Percentiles rank a stretch among this genome's conserved stretches.
phyloP scores from a whole-genome alignment of 2,797 vertebrate genomes.

The Gambusia yucatana region DNA sequence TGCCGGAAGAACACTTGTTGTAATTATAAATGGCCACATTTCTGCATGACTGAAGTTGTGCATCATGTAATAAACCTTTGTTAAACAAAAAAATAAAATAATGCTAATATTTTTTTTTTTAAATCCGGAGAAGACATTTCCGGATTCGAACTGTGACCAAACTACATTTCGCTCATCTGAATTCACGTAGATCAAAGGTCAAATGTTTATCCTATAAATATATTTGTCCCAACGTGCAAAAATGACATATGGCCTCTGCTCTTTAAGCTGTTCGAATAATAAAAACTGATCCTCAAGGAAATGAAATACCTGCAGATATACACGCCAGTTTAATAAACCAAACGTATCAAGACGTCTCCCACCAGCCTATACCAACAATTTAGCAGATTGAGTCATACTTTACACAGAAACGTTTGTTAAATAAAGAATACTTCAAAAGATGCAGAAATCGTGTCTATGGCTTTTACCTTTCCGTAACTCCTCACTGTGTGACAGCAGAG shows the following conservation, averaged over 20 bases:
- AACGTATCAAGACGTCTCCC: not conserved
- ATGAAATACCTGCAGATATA: conserved; percentile 6
- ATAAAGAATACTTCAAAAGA: not conserved
- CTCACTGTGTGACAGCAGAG: conserved; percentile 83
- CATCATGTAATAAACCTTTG: not conserved
- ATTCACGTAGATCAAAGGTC: conserved; percentile 7
- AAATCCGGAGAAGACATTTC: not conserved
- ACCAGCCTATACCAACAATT: not conserved
- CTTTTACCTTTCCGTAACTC: conserved; percentile 84
- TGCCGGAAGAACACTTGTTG: not conserved
- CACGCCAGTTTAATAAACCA: not conserved
- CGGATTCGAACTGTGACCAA: not conserved
- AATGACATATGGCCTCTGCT: not conserved
- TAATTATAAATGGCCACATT: not conserved
- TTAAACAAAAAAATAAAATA: not conserved
- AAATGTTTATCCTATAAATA: conserved; percentile 26
- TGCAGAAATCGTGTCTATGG: not conserved
- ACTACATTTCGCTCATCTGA: not conserved
- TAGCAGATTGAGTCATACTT: not conserved
- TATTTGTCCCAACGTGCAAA: not conserved
- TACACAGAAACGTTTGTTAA: not conserved
- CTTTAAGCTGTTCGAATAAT: not conserved
- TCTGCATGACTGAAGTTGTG: not conserved
- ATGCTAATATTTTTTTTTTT: too few species aligned
- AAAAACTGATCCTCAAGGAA: not conserved